Base-by-base conservation (phyloP, 2,113 vertebrate species). In the Coregonus clupeaformis region DNA sequence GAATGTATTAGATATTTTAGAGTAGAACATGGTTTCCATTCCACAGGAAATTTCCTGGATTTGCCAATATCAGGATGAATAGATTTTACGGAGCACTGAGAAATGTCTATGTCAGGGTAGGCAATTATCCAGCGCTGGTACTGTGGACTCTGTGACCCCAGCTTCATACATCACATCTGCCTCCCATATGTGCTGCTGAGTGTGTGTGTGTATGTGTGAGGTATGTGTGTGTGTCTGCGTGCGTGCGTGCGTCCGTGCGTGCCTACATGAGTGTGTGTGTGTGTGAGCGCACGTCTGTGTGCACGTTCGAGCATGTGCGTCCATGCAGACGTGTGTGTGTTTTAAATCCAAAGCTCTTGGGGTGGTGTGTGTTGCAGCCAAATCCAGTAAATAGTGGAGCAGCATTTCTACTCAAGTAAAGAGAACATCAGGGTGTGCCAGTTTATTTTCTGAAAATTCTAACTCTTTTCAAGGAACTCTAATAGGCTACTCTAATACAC, bases 31-130 rank as follows among this genome's bases (percentile, higher is more conserved):
- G 14, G 82, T 89, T 89, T 83, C 77, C 88, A 90, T 91, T 89
- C 88, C 88, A 85, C 79, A 90, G 90, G 90, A 91, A 89, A 91
- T 91, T 87, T 91, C 85, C 84, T 81, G 86, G 88, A 84, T 89
- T 91, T 86, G 27, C 1, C 25, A 55, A 57, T 55, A 86, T 82
- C 74, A 84, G 66, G 66, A 68, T 68, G 66, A 45, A 84, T 82
- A 70, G 80, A 84, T 36, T 36, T 36, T 9, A 9, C 32, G 7
- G 6, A 78, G 85, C 83, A 68, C 79, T 77, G 7, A 14, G 25
- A 64, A 14, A 64, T 12, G 11, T 82, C 86, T 80, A 74, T 82
- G 84, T 83, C 84, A 84, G 62, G 45, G 71, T 71, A 74, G 77
- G 88, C 81, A 84, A 88, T 88, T 82, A 13, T n/a, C 59, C 20